Base-by-base conservation (phyloP, 2,113 vertebrate species). In the Scytalopus superciliaris region DNA sequence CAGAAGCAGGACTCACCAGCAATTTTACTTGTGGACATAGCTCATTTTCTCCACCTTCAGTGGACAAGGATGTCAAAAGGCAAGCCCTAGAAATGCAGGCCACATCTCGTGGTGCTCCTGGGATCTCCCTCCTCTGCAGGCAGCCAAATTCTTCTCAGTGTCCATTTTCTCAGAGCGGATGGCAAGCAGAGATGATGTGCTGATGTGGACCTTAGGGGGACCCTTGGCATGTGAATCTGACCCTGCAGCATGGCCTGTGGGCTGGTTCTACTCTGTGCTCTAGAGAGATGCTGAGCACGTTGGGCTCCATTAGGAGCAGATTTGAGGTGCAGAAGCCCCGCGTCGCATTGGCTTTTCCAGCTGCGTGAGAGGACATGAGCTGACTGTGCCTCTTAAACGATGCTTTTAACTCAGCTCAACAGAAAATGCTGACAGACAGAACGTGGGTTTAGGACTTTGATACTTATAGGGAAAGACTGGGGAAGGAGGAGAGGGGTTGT, bases 371-470 rank as follows among this genome's bases (percentile, higher is more conserved):
- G 70, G 95, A 89, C 84, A 33, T 18, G 87, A 93, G 81, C 91
- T 83, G 91, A 44, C 66, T 89, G 68, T 84, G 85, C 44, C 52
- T 92, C 81, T 69, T 35, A 89, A 93, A 76, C 60, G 94, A 89
- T 72, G 91, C 89, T 80, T 91, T 96, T 84, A 95, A 90, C 83
- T 93, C 87, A 63, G 91, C 95, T 89, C 66, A 1, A 73, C 91
- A 73, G 88, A 79, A 94, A 96, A 94, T 85, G 73, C 53, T 95
- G 95, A 91, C 93, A 96, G 86, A 70, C 77, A 93, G 67, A 77
- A 78, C 11, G 2, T 94, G 90, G 95, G 95, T 95, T 92, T 78
- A 90, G 81, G 39, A 19, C 72, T 93, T 92, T 80, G 77, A 93
- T 95, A 94, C 63, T 87, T 33, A 28, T 8, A 40, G 60, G 95